phyloP scores from a whole-genome alignment of 2,888 invertebrate genomes.

The Drosophila nr. perissopoda region DNA sequence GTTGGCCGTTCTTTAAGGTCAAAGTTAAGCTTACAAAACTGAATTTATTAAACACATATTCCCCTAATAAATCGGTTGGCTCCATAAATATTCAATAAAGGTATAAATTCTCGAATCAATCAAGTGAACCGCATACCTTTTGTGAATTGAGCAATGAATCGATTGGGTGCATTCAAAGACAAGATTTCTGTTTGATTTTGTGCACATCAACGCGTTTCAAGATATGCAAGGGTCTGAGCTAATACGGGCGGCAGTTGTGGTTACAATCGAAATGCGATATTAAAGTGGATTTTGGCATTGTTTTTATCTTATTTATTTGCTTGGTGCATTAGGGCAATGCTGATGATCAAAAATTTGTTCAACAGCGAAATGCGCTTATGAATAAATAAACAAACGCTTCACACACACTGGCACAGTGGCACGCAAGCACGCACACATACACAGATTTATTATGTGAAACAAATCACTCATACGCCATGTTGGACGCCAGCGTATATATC shows the following conservation, averaged over 20 bases:
- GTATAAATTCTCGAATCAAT: slow-evolving; percentile 1
- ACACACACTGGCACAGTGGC: slow-evolving; percentile 15
- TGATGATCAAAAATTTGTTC: slow-evolving; percentile 47
- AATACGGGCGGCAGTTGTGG: slow-evolving; percentile 4
- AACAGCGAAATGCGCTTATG: slow-evolving; percentile 61
- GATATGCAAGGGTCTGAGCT: not conserved
- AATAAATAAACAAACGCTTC: slow-evolving; percentile 60
- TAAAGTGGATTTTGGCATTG: slow-evolving; percentile 37
- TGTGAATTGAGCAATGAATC: slow-evolving; percentile 23
- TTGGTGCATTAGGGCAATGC: slow-evolving; percentile 33
- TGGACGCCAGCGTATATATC: slow-evolving; percentile 26
- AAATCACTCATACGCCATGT: slow-evolving; percentile 63
- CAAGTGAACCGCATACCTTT: slow-evolving; percentile 8
- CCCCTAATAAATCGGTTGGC: not conserved
- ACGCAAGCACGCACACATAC: slow-evolving; percentile 43
- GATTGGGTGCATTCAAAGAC: slow-evolving; percentile 46
- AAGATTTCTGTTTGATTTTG: slow-evolving; percentile 21
- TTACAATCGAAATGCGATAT: slow-evolving; percentile 48
- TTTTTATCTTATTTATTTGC: slow-evolving; percentile 37
- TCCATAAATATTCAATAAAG: slow-evolving; percentile 8
- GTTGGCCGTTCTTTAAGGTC: not conserved
- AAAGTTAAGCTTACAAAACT: not conserved
- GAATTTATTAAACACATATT: not conserved
- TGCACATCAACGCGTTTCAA: slow-evolving; percentile 25
- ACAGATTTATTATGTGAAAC: slow-evolving; percentile 56